These are phyloP conservation scores for Drosophila nannoptera DNA, from an alignment of 1,140 invertebrate genomes.

Conservation along the genomic window DNA sequence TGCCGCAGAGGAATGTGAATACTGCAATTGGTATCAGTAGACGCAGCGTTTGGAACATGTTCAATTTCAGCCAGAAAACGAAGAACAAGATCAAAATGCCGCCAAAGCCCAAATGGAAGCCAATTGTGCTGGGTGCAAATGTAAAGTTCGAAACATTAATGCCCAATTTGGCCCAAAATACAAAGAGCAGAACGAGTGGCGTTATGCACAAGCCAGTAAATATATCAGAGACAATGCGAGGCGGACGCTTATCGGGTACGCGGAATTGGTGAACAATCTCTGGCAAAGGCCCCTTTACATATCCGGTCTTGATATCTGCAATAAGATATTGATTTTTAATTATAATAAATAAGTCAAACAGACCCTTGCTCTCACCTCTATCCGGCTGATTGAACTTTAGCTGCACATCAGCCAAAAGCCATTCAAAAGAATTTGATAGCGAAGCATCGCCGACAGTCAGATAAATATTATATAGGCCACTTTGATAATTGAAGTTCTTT, in stretches of 20 bases:
- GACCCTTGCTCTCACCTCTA: conserved; percentile 9
- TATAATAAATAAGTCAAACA: not conserved
- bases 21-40: conserved; percentile 90
- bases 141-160: conserved; percentile 94
- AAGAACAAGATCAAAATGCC: conserved; percentile 93
- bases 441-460: conserved; percentile 94
- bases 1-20: conserved; percentile 95
- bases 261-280: conserved; percentile 97
- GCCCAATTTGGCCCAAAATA: conserved; percentile 93
- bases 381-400: conserved; percentile 84
- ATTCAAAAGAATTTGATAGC: conserved; percentile 92
- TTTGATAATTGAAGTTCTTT: conserved; percentile 89
- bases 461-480: conserved; percentile 90
- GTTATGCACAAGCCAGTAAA: conserved; percentile 92
- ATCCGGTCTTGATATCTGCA: conserved; percentile 71
- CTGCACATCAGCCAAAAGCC: conserved; percentile 88
- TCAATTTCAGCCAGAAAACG: conserved; percentile 93
- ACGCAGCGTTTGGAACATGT: conserved; percentile 97
- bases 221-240: conserved; percentile 91
- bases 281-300: conserved; percentile 82
- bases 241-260: conserved; percentile 93
- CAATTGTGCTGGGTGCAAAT: conserved; percentile 87
- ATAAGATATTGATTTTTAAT: conserved; percentile 10
- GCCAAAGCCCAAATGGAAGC: conserved; percentile 92
- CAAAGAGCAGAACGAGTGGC: conserved; percentile 90